These are phyloP conservation scores for Microcebus murinus DNA, from an alignment of 2,113 vertebrate genomes.

Conservation along the genomic window DNA sequence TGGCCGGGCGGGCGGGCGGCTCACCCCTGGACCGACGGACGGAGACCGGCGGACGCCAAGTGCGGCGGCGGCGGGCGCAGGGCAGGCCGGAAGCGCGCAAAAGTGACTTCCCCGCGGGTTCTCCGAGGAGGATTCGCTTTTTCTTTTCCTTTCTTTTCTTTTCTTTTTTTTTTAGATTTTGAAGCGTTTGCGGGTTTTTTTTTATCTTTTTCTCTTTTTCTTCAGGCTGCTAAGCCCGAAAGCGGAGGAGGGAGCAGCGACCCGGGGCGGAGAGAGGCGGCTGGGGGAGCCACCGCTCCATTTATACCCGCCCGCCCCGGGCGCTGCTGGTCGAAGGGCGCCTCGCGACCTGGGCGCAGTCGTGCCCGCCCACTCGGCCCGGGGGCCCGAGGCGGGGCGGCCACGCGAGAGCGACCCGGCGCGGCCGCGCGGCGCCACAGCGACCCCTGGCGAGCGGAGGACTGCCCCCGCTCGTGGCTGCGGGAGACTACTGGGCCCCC, in stretches of 20 bases:
- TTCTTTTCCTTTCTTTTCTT: background rate
- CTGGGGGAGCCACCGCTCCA: slow-evolving; percentile 65
- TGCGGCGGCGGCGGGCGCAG: background rate
- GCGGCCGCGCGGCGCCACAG: slow-evolving; percentile 51
- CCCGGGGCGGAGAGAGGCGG: slow-evolving; percentile 72
- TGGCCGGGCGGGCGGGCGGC: slow-evolving; percentile 30
- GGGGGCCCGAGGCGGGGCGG: slow-evolving; percentile 76
- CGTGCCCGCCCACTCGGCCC: slow-evolving; percentile 81
- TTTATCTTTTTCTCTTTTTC: slow-evolving; percentile 47
- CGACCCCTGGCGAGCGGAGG: slow-evolving; percentile 74
- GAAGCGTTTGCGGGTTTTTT: slow-evolving; percentile 62
- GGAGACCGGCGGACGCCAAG: slow-evolving; percentile 6
- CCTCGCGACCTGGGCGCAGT: slow-evolving; percentile 81
- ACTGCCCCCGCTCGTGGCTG: background rate
- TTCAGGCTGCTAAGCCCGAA: slow-evolving; percentile 52
- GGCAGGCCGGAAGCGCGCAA: slow-evolving; percentile 76
- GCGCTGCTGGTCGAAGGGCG: slow-evolving; percentile 83
- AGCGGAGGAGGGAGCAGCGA: slow-evolving; percentile 9
- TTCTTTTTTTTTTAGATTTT: slow-evolving; percentile 18
- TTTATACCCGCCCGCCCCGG: slow-evolving; percentile 83
- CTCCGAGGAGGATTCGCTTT: slow-evolving; percentile 22
- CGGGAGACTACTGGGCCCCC: background rate
- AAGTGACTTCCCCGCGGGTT: slow-evolving; percentile 74
- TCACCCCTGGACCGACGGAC: slow-evolving; percentile 59
- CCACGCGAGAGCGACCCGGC: slow-evolving; percentile 66